Evolutionary conservation across 2,113 vertebrate species (phyloP), one percentile per base, ranked within the genome.

Genomic region (Tenrec ecaudatus): DNA sequence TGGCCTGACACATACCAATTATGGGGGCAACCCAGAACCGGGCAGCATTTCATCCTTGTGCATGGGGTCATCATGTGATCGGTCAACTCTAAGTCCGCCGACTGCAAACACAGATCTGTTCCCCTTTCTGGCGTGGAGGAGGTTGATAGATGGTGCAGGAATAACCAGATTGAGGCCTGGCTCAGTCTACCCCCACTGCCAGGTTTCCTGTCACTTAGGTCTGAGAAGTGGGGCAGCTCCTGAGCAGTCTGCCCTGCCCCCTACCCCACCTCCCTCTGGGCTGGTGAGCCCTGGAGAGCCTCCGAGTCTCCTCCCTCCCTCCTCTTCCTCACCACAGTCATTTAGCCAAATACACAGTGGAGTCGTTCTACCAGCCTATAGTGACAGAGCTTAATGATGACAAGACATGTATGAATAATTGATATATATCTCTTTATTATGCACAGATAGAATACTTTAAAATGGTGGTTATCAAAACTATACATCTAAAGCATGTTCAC

Each of bases 351-450:
- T 60, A 36, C 75, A 66, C 47, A 79, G 19, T 38, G 57, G 92
- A 69, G 89, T n/a, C 15, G 11, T 40, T 84, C 15, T 38, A 78
- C 27, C n/a, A 58, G 82, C 66, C 33, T 27, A 71, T 16, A 4
- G 66, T 83, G 80, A 64, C 2, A 84, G 43, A 88, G 81, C 73
- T 81, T 58, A 95, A 86, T 87, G 57, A 95, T 60, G 43, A 95
- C 31, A 82, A 94, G 92, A 3, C 0, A 33, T 12, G 64, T 95
- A 86, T 96, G 97, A 97, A 97, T 98, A 98, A 96, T 29, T 82
- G 97, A 97, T 98, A 98, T 98, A 62, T 97, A 98, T 97, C 95
- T 97, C 94, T 98, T 98, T 98, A 98, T 98, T 98, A 98, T 94
- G 97, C 98, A 98, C 97, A 98, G 97, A 98, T 97, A 97, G 97